Evolutionary conservation across 2,113 vertebrate species (phyloP).

Genomic region (Anhinga anhinga): DNA sequence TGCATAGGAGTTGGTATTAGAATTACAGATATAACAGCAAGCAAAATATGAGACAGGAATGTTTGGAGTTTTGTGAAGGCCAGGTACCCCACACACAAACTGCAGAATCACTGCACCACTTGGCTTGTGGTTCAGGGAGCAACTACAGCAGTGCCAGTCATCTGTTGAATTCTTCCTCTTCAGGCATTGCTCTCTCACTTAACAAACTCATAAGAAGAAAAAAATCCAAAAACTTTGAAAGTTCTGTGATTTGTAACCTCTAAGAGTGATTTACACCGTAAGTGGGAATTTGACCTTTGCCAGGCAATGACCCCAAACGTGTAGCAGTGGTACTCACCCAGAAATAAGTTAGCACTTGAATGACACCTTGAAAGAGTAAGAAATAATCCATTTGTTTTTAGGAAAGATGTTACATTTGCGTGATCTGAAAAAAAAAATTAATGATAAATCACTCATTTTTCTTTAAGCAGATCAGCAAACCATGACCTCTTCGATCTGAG

Average conservation of each 20-base stretch:
- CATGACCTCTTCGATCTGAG: background rate
- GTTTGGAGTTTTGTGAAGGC: background rate
- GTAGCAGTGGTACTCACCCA: background rate
- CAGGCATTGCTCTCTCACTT: background rate
- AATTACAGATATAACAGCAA: background rate
- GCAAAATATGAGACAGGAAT: background rate
- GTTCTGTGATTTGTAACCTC: background rate
- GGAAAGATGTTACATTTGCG: background rate
- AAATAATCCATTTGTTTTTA: background rate
- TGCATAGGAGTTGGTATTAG: background rate
- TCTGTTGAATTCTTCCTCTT: background rate
- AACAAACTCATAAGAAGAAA: background rate
- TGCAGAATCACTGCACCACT: background rate
- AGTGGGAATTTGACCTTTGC: background rate
- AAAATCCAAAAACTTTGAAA: background rate
- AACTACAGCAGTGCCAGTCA: background rate
- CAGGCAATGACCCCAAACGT: background rate
- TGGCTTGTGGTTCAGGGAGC: background rate
- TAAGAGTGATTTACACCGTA: background rate
- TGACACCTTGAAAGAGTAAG: background rate
- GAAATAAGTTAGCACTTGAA: background rate
- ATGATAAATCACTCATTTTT: background rate
- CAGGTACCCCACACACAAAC: background rate
- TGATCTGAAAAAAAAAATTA: background rate
- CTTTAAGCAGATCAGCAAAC: background rate